A percentile compares a stretch with the other conserved stretches of the same genome.
These are phyloP conservation scores for Eulemur rubriventer DNA, from an alignment of 2,797 vertebrate genomes.

Conservation along the genomic window DNA sequence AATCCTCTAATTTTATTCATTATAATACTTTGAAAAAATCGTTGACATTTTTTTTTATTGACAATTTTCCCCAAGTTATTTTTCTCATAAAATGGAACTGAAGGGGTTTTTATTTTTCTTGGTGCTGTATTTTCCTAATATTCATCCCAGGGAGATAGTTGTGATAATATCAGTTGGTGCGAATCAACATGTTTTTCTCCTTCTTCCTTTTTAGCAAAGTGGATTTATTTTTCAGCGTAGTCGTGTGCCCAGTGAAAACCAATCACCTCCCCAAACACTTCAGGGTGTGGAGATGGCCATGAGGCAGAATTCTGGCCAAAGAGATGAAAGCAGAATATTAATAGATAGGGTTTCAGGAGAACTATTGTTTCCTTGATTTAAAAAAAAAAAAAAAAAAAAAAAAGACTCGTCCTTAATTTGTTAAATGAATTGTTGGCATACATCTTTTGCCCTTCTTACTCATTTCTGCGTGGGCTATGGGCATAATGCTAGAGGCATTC, in stretches of 20 bases:
- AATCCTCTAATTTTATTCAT: not conserved
- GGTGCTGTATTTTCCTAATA: not conserved
- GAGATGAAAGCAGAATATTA: not conserved
- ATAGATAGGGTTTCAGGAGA: not conserved
- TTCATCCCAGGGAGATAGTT: not conserved
- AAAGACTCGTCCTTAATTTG: not conserved
- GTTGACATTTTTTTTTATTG: not conserved
- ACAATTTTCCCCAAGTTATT: not conserved
- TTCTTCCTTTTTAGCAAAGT: not conserved
- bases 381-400: too few relatives aligned
- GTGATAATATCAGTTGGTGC: not conserved
- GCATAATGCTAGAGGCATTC: not conserved
- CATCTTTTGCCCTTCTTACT: not conserved
- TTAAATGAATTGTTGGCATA: not conserved
- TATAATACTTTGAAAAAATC: not conserved
- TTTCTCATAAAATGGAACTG: not conserved
- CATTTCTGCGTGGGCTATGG: not conserved
- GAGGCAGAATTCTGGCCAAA: not conserved
- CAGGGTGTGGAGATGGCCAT: not conserved
- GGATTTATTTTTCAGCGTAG: not conserved
- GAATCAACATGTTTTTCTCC: not conserved
- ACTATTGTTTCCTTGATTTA: not conserved
- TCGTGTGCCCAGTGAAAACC: not conserved
- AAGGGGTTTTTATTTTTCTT: not conserved
- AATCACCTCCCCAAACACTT: not conserved